Evolutionary conservation across 2,888 invertebrate species (phyloP).

Genomic region (Cantharis rustica): DNA sequence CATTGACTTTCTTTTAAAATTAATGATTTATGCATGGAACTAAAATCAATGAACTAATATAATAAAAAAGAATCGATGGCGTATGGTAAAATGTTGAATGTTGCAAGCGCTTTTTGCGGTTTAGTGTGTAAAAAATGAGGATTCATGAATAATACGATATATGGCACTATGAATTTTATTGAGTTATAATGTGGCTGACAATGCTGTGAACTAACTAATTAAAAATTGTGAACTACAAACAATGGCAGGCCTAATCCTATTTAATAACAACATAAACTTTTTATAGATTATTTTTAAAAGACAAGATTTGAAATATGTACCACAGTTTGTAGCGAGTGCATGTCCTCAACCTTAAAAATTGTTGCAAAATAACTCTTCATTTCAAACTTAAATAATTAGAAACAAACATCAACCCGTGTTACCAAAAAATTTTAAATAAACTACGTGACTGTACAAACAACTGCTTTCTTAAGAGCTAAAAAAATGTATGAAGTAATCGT

Average conservation of each 20-base stretch:
- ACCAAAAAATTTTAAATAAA: conserved; percentile 37
- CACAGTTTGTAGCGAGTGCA: conserved; percentile 38
- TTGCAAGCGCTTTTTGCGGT: background rate
- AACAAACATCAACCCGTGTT: conserved; percentile 39
- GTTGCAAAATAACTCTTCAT: conserved; percentile 19
- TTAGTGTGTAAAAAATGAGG: conserved; percentile 19
- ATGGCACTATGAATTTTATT: conserved; percentile 59
- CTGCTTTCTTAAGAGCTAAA: conserved; percentile 8
- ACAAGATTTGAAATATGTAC: conserved; percentile 24
- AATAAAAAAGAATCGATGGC: conserved; percentile 11
- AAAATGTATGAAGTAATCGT: background rate
- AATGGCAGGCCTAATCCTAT: conserved; percentile 35
- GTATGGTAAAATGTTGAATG: conserved; percentile 23
- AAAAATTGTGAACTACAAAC: conserved; percentile 48
- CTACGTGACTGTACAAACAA: conserved; percentile 41
- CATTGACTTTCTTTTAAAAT: background rate
- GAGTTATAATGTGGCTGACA: conserved; percentile 56
- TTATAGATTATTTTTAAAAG: conserved; percentile 9
- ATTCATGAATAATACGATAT: conserved; percentile 44
- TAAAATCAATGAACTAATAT: conserved; percentile 20
- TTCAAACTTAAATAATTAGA: conserved; percentile 23
- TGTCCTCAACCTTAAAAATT: conserved; percentile 24
- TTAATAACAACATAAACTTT: conserved; percentile 10
- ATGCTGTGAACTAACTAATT: conserved; percentile 52
- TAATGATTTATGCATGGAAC: conserved; percentile 21